Percentiles rank a stretch among this genome's conserved stretches.
phyloP scores from a whole-genome alignment of 2,113 vertebrate species.

The Cephalophus harveyi region DNA sequence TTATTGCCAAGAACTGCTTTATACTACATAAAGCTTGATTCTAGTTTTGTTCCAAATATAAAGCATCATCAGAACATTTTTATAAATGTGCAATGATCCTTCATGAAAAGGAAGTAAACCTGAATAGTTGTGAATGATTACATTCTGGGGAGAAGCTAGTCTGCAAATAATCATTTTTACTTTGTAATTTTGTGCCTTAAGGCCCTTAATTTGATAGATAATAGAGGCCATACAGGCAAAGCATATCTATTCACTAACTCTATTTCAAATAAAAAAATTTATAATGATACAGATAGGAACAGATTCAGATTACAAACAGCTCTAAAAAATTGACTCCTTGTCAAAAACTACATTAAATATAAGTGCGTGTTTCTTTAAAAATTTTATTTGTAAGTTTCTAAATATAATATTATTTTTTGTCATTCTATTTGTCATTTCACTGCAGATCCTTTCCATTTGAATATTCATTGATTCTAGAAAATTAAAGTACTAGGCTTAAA shows the following conservation, averaged over 20 bases:
- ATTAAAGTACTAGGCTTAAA: neutral
- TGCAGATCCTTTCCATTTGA: neutral
- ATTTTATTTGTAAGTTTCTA: neutral
- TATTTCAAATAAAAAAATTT: slow-evolving; percentile 54
- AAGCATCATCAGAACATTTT: slow-evolving; percentile 19
- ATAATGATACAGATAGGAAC: slow-evolving; percentile 7
- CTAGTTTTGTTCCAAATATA: slow-evolving; percentile 31
- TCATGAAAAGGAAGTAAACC: slow-evolving; percentile 44
- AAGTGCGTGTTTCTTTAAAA: slow-evolving; percentile 6
- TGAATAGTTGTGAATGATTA: slow-evolving; percentile 53
- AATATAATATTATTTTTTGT: neutral
- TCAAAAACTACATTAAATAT: neutral
- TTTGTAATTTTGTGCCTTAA: slow-evolving; percentile 54
- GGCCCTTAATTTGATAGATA: slow-evolving; percentile 48
- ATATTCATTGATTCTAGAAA: neutral
- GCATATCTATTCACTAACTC: neutral
- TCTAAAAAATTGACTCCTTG: neutral
- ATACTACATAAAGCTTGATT: neutral
- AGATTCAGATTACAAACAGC: slow-evolving; percentile 3
- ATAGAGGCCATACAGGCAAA: neutral
- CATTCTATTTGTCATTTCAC: neutral
- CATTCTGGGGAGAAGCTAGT: slow-evolving; percentile 33
- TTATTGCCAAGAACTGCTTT: slow-evolving; percentile 19
- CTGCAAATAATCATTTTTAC: slow-evolving; percentile 55
- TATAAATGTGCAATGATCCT: slow-evolving; percentile 40